phyloP scores from a whole-genome alignment of 2,888 invertebrate genomes.

The Diachrysia chrysitis region DNA sequence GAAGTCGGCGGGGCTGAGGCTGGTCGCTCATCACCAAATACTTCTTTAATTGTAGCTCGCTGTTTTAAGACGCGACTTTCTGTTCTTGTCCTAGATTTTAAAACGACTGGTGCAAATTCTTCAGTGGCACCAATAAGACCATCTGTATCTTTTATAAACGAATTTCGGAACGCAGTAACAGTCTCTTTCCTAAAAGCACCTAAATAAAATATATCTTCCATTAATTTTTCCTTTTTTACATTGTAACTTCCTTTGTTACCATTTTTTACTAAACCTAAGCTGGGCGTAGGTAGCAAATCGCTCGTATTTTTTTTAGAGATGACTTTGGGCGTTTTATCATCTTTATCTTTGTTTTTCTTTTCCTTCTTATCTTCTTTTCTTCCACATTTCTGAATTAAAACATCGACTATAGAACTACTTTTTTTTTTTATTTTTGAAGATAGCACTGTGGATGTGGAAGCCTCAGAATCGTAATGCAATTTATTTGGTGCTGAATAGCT shows the following conservation, averaged over 20 bases:
- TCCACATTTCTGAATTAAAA: constrained; percentile 91
- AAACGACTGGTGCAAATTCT: constrained; percentile 91
- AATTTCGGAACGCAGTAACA: constrained; percentile 91
- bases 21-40: constrained; percentile 94
- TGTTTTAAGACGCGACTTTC: constrained; percentile 92
- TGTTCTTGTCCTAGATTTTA: constrained; percentile 93
- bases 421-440: constrained; percentile 87
- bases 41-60: constrained; percentile 94
- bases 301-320: constrained; percentile 87
- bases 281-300: constrained; percentile 91
- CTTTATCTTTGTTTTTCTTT: constrained; percentile 88
- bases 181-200: constrained; percentile 92
- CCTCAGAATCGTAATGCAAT: constrained; percentile 91
- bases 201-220: constrained; percentile 89
- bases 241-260: constrained; percentile 79
- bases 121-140: constrained; percentile 89
- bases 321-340: constrained; percentile 88
- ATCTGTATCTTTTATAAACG: constrained; percentile 90
- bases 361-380: constrained; percentile 86
- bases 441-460: constrained; percentile 91
- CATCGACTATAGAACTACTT: constrained; percentile 90
- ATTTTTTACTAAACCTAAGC: constrained; percentile 84
- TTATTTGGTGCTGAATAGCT: constrained; percentile 90
- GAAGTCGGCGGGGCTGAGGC: constrained; percentile 94
- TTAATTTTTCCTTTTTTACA: constrained; percentile 84